A percentile compares a stretch with the other conserved stretches of the same genome.
Evolutionary conservation across 2,888 invertebrate genomes (phyloP).

Genomic region (Melieria picta): DNA sequence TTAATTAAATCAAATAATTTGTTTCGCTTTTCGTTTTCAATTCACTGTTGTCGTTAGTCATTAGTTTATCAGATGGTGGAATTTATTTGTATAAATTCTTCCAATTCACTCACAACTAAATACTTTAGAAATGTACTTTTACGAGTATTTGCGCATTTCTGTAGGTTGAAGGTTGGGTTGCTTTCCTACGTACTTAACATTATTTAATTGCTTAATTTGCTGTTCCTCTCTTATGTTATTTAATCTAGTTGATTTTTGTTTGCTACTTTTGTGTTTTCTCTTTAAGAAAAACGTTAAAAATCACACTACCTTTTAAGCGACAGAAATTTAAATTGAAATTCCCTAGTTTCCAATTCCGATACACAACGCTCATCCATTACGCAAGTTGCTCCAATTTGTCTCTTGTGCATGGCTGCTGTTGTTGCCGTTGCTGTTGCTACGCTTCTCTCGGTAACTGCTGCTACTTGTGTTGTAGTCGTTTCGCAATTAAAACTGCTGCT

Average conservation of each 20-base stretch:
- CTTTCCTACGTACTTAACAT: conserved; percentile 9
- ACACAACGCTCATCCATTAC: too few species aligned
- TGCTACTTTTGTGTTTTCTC: not conserved
- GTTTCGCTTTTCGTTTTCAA: conserved; percentile 27
- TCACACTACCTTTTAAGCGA: too few species aligned
- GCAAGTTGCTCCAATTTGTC: too few species aligned
- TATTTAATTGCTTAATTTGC: conserved; percentile 20
- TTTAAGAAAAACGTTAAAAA: too few species aligned
- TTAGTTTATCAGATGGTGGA: not conserved
- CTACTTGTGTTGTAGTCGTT: too few species aligned
- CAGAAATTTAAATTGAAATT: too few species aligned
- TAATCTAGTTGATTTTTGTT: not conserved
- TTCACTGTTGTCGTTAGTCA: conserved; percentile 27
- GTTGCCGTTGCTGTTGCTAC: too few species aligned
- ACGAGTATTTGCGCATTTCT: not conserved
- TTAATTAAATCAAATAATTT: conserved; percentile 28
- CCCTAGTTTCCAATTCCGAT: too few species aligned
- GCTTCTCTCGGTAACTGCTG: too few species aligned
- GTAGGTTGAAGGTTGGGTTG: too few species aligned
- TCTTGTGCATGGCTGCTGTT: too few species aligned
- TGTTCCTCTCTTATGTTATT: conserved; percentile 6
- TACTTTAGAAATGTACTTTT: conserved; percentile 31
- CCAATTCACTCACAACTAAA: conserved; percentile 14
- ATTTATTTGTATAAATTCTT: not conserved
- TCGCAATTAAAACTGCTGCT: too few species aligned